These are phyloP conservation scores for Mus caroli DNA, from an alignment of 2,797 vertebrate genomes.

Conservation along the genomic window DNA sequence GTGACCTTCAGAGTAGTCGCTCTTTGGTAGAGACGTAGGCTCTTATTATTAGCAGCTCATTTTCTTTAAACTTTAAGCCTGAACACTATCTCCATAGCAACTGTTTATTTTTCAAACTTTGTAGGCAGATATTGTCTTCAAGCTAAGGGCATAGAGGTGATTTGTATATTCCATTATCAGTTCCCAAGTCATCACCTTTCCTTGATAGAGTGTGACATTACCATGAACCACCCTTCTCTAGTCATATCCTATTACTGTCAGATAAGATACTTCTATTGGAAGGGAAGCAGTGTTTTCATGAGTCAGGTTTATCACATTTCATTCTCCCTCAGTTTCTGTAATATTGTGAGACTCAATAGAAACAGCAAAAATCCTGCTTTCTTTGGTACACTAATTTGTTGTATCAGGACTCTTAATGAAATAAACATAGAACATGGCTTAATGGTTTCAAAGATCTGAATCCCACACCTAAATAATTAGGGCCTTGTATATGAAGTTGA, in stretches of 20 bases:
- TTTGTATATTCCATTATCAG: conserved; percentile 38
- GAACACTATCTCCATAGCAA: conserved; percentile 5
- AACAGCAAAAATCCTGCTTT: conserved; percentile 51
- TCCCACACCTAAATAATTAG: background rate
- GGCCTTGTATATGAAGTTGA: background rate
- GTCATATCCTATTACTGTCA: conserved; percentile 58
- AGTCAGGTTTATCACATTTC: conserved; percentile 43
- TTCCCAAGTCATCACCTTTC: background rate
- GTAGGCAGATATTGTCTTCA: background rate
- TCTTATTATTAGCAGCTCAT: background rate
- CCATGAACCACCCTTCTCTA: conserved; percentile 8
- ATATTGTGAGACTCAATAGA: conserved; percentile 69
- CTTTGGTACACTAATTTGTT: conserved; percentile 67
- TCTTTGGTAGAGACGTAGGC: background rate
- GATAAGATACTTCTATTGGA: background rate
- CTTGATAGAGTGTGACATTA: background rate
- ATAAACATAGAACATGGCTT: background rate
- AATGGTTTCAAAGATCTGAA: conserved; percentile 7
- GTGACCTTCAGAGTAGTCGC: background rate
- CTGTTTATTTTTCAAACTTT: conserved; percentile 4
- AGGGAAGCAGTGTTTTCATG: conserved; percentile 52
- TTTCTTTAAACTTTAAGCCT: conserved; percentile 20
- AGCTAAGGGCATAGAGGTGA: background rate
- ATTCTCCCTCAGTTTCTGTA: background rate
- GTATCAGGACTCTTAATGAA: conserved; percentile 46